Percentiles rank a stretch among this genome's conserved stretches.
These are phyloP conservation scores for Poeciliopsis presidionis DNA, from an alignment of 2,797 vertebrate species.

Conservation along the genomic window DNA sequence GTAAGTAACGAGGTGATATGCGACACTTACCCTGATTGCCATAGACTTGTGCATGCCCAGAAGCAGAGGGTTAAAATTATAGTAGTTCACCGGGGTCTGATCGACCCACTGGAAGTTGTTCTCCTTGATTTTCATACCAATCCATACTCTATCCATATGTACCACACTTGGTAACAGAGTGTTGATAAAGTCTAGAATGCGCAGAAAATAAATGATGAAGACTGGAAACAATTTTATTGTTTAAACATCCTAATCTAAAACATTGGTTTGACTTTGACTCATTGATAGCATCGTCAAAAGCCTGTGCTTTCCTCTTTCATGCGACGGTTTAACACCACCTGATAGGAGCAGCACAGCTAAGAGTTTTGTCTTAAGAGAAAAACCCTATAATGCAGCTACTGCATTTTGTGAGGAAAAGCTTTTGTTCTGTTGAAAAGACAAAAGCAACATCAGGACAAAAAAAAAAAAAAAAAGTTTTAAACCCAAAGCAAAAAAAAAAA, in stretches of 20 bases:
- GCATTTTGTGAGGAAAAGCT: neutral
- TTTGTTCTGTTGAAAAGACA: neutral
- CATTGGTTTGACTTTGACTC: neutral
- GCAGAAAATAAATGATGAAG: constrained; percentile 2
- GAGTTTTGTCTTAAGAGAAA: neutral
- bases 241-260: neutral
- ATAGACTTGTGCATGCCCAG: constrained; percentile 81
- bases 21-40: constrained; percentile 81
- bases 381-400: neutral
- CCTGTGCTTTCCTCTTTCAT: neutral
- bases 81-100: constrained; percentile 75
- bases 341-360: neutral
- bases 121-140: constrained; percentile 84
- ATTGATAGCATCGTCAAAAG: neutral
- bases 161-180: constrained; percentile 80
- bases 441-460: neutral
- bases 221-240: neutral
- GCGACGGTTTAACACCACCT: neutral
- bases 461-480: neutral
- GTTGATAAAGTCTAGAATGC: constrained; percentile 89
- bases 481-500: neutral
- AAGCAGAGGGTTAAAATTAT: constrained; percentile 90
- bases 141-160: constrained; percentile 81
- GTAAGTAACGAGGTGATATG: neutral
- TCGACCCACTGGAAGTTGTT: constrained; percentile 83